These are phyloP conservation scores for Podabrus alpinus DNA, from an alignment of 2,888 invertebrate species.

Conservation along the genomic window DNA sequence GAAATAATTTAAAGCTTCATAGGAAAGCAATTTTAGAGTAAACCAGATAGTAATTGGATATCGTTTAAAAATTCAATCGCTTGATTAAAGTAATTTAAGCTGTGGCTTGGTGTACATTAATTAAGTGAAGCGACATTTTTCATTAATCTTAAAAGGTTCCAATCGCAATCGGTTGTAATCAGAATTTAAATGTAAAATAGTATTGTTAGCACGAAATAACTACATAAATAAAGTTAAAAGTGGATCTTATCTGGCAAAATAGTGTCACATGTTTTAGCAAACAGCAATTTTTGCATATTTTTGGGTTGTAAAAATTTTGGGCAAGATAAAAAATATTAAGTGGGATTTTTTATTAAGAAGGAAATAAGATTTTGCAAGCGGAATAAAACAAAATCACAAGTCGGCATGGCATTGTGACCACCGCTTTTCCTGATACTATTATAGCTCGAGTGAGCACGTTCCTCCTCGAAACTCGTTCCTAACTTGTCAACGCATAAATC, in stretches of 20 bases:
- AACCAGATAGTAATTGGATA: conserved; percentile 12
- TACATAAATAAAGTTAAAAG: conserved; percentile 28
- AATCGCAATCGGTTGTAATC: conserved; percentile 6
- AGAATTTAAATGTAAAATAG: conserved; percentile 8
- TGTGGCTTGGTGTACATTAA: conserved; percentile 14
- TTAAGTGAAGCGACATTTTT: conserved; percentile 19
- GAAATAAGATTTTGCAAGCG: neutral
- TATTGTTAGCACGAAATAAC: conserved; percentile 19
- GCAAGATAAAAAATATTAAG: too few relatives aligned
- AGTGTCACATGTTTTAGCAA: neutral
- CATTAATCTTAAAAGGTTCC: conserved; percentile 21
- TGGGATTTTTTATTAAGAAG: neutral
- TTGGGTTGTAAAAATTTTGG: neutral
- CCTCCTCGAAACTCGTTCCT: conserved; percentile 17
- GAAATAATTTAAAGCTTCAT: neutral
- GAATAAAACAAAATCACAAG: neutral
- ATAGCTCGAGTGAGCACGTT: conserved; percentile 30
- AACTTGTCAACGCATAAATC: conserved; percentile 39
- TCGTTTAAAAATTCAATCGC: conserved; percentile 16
- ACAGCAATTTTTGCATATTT: neutral
- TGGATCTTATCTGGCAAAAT: conserved; percentile 3
- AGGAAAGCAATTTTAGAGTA: neutral
- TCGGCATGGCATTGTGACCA: neutral
- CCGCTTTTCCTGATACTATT: neutral
- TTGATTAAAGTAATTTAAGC: conserved; percentile 12